These are phyloP conservation scores for Lepidocyrtinus sp. DNA, from an alignment of 2,888 invertebrate genomes.

Conservation along the genomic window DNA sequence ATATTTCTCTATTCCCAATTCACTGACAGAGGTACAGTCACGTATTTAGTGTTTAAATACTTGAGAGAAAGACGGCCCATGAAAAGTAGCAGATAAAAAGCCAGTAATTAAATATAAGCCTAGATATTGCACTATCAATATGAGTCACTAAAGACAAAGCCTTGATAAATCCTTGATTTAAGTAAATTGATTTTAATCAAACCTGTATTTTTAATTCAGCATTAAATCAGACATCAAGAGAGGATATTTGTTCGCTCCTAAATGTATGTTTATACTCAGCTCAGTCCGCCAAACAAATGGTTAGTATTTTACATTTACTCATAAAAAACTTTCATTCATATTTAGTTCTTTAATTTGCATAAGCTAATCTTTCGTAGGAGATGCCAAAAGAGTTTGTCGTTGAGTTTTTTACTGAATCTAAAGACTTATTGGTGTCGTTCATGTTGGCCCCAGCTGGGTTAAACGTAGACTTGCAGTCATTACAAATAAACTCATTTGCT, in stretches of 20 bases:
- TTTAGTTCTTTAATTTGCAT: too few relatives aligned
- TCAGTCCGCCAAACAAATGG: too few relatives aligned
- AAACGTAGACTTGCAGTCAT: too few relatives aligned
- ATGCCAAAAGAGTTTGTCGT: background rate
- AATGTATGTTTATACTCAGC: too few relatives aligned
- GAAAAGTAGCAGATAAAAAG: slow-evolving; percentile 40
- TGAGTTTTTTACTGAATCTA: too few relatives aligned
- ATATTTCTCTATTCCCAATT: slow-evolving; percentile 8
- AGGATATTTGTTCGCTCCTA: too few relatives aligned
- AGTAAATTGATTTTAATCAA: slow-evolving; percentile 32
- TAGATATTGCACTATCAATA: background rate
- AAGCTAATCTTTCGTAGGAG: background rate
- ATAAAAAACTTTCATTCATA: too few relatives aligned
- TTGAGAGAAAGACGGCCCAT: slow-evolving; percentile 37
- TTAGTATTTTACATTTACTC: too few relatives aligned
- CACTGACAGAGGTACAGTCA: background rate
- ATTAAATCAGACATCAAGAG: too few relatives aligned
- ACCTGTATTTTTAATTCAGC: slow-evolving; percentile 37
- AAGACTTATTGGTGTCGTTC: slow-evolving; percentile 11
- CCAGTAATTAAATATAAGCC: slow-evolving; percentile 46
- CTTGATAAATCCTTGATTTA: slow-evolving; percentile 26
- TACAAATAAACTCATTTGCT: too few relatives aligned
- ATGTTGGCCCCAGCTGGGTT: slow-evolving; percentile 19
- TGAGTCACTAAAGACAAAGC: background rate
- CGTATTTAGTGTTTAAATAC: too few relatives aligned